Evolutionary conservation across 2,797 vertebrate species (phyloP), one percentile per base, ranked within the genome.

Genomic region (Anguilla obscura): DNA sequence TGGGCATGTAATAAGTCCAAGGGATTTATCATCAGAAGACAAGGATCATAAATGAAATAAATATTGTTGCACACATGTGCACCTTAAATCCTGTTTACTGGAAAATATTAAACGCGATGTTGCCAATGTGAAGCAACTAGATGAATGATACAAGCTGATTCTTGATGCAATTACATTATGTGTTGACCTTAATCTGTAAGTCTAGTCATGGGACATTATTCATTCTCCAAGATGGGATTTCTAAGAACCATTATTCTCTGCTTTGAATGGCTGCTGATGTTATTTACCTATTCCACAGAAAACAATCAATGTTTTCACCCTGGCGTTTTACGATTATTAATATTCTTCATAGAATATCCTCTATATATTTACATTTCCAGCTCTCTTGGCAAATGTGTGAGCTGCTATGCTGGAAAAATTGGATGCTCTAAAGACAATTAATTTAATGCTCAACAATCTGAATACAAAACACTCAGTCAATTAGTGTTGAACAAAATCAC

Each of bases 101-200:
- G 92, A 91, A 94, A 93, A 94, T 94, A 95, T 93, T 93, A 95
- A 94, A 90, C 89, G 82, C 85, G 90, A 90, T 10, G 89, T 54
- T 91, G 89, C 86, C 90, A 91, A 89, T 48, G 92, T 90, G 93
- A 90, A 89, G 86, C 88, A 91, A 48, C 88, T 90, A 93, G 91
- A 94, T 94, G 92, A 94, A 95, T 96, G 94, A 85, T 93, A 91
- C 87, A 93, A 94, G 91, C 89, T 92, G 90, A 91, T 93, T 94
- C 94, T 93, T 89, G 88, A 87, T 0, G 0, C 90, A 95, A 96
- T 96, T 95, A 92, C 86, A 91, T 96, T 95, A 95, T 0, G 24
- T 92, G 89, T 92, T 95, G 93, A 96, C 95, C 93, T 94, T 95
- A 93, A 95, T 96, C 92, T 94, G 90, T 94, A 95, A 93, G 91